Evolutionary conservation across 2,113 vertebrate genomes (phyloP), one percentile per base, ranked within the genome.

Genomic region (Ciconia stormi): DNA sequence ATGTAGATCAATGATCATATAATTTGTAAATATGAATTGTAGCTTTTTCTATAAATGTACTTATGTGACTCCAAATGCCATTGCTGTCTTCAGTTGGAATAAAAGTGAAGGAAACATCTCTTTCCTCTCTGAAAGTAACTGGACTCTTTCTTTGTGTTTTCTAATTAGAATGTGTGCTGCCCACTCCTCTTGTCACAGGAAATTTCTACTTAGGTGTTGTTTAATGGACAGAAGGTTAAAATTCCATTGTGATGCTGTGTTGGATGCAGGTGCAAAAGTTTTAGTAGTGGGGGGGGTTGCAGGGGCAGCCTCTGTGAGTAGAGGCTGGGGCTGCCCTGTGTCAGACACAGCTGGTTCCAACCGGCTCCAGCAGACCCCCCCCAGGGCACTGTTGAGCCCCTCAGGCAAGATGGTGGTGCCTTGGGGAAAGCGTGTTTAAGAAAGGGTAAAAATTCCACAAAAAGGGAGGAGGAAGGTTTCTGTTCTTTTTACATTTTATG

Each of bases 361-460:
- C 1, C 0, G 2, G 2, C 38, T 40, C 12, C 15, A 56, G 4
- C 3, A 4, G 15, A 56, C 9, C 6, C 26, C 25, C 9, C 6
- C 38, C 38, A 61, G 8, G 30, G 8, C 23, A 15, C 2, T 1
- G 5, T 9, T 53, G n/a, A 59, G 30, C 30, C 38, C 20, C 34
- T 4, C 25, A 70, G 56, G 3, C 30, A 55, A 16, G 7, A 1
- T 3, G 3, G 26, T 34, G n/a, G 7, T 10, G 17, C 26, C 11
- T 46, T 22, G 13, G 20, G 15, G 6, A 83, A 46, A 11, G 6
- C 1, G 2, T 14, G 11, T 52, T 77, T 67, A 32, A 71, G 23
- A 47, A 66, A 44, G 30, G 1, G 10, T 6, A 58, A 77, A 49
- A 22, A 16, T 6, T 61, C 21, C 13, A 44, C 15, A 36, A 19